Percentiles rank a stretch among this genome's conserved stretches.
phyloP scores from a whole-genome alignment of 2,113 vertebrate genomes.

The Noturus placidus region DNA sequence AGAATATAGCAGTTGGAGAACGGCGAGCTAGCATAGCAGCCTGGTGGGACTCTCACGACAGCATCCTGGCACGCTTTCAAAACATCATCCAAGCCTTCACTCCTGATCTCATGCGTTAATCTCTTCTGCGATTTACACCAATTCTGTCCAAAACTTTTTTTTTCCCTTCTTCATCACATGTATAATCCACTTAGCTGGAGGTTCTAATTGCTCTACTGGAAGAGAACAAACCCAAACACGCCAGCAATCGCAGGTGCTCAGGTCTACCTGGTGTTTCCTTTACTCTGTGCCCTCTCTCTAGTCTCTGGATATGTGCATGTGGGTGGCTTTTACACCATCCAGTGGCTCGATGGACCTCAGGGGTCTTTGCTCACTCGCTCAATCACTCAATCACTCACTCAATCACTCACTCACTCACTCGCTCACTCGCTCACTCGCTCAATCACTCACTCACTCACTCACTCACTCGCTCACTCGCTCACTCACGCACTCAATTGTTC shows the following conservation, averaged over 20 bases:
- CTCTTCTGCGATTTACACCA: slow-evolving; percentile 1
- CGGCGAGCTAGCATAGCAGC: slow-evolving; percentile 12
- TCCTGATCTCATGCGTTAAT: neutral
- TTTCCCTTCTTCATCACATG: neutral
- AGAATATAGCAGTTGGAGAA: slow-evolving; percentile 8
- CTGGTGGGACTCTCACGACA: neutral
- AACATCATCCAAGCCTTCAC: neutral
- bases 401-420: neutral
- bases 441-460: no score
- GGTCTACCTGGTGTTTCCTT: neutral
- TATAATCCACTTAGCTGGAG: slow-evolving; percentile 22
- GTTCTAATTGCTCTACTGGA: slow-evolving; percentile 25
- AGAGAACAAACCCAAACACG: neutral
- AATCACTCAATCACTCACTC: neutral
- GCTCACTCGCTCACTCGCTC: no score
- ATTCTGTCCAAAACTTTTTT: neutral
- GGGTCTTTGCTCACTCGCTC: slow-evolving; percentile 19
- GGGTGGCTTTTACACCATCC: neutral
- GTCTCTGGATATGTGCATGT: neutral
- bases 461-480: no score
- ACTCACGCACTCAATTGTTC: no score
- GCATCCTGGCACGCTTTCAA: neutral
- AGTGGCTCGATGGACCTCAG: slow-evolving; percentile 23
- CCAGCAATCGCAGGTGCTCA: neutral
- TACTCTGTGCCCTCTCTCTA: neutral